Evolutionary conservation across 2,888 invertebrate genomes (phyloP).

Genomic region (Monopis laevigella): DNA sequence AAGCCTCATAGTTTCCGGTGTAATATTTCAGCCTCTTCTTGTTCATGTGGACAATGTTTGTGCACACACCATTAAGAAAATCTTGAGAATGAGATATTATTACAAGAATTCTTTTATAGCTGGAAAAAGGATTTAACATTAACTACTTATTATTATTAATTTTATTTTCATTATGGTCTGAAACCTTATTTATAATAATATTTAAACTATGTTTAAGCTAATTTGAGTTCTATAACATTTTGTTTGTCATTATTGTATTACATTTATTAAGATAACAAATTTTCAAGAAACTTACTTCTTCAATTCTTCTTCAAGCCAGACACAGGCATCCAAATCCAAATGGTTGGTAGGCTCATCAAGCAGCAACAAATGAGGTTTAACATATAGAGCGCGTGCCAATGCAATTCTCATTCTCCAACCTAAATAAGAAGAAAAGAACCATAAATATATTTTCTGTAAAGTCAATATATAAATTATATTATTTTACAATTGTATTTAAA

Average conservation of each 20-base stretch:
- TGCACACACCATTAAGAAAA: constrained; percentile 97
- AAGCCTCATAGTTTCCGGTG: constrained; percentile 97
- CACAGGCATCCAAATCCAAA: constrained; percentile 98
- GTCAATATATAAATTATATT: too few relatives aligned
- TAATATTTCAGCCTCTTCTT: constrained; percentile 94
- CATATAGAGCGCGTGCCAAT: constrained; percentile 93
- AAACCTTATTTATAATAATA: too few relatives aligned
- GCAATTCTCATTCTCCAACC: constrained; percentile 99
- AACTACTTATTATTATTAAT: too few relatives aligned
- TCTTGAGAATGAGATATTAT: constrained; percentile 99
- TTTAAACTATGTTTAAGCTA: too few relatives aligned
- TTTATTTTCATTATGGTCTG: too few relatives aligned
- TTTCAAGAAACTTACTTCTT: constrained; percentile 67
- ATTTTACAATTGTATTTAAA: too few relatives aligned
- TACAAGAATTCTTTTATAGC: constrained; percentile 95
- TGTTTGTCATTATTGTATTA: too few relatives aligned
- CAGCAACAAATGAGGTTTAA: constrained; percentile 95
- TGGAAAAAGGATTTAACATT: constrained; percentile 30
- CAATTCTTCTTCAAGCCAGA: constrained; percentile 98
- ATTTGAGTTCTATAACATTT: too few relatives aligned
- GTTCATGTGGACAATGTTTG: constrained; percentile 95
- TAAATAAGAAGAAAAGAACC: too few relatives aligned
- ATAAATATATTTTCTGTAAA: too few relatives aligned
- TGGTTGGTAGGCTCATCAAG: constrained; percentile 99
- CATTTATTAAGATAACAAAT: neutral